Evolutionary conservation across 2,113 vertebrate genomes (phyloP), one percentile per base, ranked within the genome.

Genomic region (Pygoscelis antarcticus): DNA sequence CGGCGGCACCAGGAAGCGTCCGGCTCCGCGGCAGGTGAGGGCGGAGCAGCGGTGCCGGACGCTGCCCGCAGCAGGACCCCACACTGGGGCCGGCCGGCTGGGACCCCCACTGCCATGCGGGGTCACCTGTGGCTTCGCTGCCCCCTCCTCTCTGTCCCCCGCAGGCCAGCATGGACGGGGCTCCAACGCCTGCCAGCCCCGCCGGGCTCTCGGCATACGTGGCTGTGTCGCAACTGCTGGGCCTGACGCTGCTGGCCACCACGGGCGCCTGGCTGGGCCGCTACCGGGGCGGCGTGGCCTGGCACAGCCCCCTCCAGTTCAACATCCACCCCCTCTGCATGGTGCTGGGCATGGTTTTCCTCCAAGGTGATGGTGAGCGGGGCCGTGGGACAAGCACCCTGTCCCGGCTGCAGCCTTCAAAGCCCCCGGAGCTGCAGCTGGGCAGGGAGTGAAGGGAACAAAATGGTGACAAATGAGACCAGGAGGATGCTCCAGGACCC

Each of bases 311-410:
- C 1, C 97, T 97, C n/a, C 98, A 99, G 98, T 99, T 99, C 87
- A 99, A 99, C 29, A 89, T 99, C 47, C 99, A 99, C 82, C 99
- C 99, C 0, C 98, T 99, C 22, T 99, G 99, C 98, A 99, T 99
- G 99, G 98, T 99, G 93, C 98, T 99, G 75, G 99, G 99, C 11
- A 97, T 99, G 98, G 98, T 99, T 58, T 99, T 99, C 97, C 98
- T 99, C 36, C 99, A 99, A 6, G 99, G 99, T 5, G 99, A 99
- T 0, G 99, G 99, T 99, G 88, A 99, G 99, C 42, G 8, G n/a
- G 14, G 6, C 5, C 0, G 3, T 1, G 22, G 89, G 58, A n/a
- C 34, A 3, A 6, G 10, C 1, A 3, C 29, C 52, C 66, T 6
- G 47, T 7, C 29, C 34, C 19, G 2, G 13, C 75, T 22, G 55